Evolutionary conservation across 2,888 invertebrate genomes (phyloP).

Genomic region (Conops quadrifasciatus): DNA sequence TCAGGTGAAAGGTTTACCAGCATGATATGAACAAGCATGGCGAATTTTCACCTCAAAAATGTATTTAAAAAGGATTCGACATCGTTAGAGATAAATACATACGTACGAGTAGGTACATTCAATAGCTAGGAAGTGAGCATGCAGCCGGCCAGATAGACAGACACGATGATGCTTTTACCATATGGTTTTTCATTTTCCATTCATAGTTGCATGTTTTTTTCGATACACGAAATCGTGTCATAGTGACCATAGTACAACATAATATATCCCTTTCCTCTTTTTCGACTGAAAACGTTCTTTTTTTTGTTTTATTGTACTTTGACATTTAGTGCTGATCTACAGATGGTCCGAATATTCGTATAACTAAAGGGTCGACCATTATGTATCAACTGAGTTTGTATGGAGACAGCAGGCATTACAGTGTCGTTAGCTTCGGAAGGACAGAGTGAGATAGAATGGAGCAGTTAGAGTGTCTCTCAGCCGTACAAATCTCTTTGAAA

Average conservation of each 20-base stretch:
- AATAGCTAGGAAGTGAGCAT: background rate
- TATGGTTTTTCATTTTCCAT: background rate
- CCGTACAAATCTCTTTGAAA: no score
- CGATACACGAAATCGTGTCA: no score
- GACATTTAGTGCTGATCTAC: no score
- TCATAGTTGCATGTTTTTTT: background rate
- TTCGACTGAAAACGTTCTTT: no score
- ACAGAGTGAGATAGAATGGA: background rate
- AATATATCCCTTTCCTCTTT: no score
- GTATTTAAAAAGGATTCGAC: conserved; percentile 17
- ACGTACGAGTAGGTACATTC: background rate
- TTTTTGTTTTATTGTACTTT: background rate
- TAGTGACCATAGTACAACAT: no score
- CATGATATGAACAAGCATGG: conserved; percentile 39
- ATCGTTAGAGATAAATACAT: background rate
- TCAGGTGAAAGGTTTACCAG: conserved; percentile 46
- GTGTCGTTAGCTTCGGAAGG: no score
- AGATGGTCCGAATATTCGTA: no score
- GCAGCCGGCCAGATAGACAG: background rate
- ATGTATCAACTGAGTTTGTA: no score
- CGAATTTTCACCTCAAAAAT: conserved; percentile 4
- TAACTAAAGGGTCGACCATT: no score
- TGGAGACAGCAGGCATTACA: no score
- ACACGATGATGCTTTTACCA: background rate
- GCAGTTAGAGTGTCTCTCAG: no score